A percentile compares a stretch with the other conserved stretches of the same genome.
Conservation (phyloP, 2,113 vertebrate species). For the Sinocyclocheilus rhinocerous region DNA sequence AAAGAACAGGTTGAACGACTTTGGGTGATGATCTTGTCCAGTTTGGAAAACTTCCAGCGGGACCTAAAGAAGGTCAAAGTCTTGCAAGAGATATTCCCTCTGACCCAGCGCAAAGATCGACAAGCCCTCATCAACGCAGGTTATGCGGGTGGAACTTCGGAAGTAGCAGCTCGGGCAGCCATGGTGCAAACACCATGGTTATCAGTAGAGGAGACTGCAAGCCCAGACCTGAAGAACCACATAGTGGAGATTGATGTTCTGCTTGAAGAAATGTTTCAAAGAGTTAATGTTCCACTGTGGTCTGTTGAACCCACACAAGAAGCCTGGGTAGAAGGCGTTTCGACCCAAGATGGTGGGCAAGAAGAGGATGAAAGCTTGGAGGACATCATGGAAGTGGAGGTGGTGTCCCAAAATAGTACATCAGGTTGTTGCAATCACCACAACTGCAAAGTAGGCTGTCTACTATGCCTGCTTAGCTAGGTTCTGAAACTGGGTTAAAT, state of each 20-base stretch:
- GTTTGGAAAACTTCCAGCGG: conserved; percentile 77
- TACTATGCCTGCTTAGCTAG: conserved; percentile 60
- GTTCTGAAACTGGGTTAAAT: not conserved
- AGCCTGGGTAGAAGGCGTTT: conserved; percentile 22
- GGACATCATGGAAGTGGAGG: conserved; percentile 70
- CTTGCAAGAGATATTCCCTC: conserved; percentile 72
- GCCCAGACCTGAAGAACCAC: conserved; percentile 67
- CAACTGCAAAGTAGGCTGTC: conserved; percentile 67
- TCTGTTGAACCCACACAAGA: conserved; percentile 70
- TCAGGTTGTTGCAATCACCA: conserved; percentile 61
- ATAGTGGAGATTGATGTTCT: conserved; percentile 66
- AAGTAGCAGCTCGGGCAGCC: conserved; percentile 62
- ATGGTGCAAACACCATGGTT: conserved; percentile 65
- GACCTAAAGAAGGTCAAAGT: conserved; percentile 68
- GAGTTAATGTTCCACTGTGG: conserved; percentile 76
- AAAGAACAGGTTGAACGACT: conserved; percentile 69
- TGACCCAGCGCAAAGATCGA: conserved; percentile 58
- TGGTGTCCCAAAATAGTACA: conserved; percentile 46
- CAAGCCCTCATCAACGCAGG: conserved; percentile 65
- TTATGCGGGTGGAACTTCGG: conserved; percentile 61
- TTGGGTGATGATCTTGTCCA: conserved; percentile 77
- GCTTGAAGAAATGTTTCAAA: conserved; percentile 76
- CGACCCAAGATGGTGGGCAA: not conserved
- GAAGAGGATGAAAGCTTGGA: conserved; percentile 53
- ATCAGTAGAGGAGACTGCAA: conserved; percentile 6